These are phyloP conservation scores for Caradrina kadenii DNA, from an alignment of 2,888 invertebrate species.

Conservation along the genomic window DNA sequence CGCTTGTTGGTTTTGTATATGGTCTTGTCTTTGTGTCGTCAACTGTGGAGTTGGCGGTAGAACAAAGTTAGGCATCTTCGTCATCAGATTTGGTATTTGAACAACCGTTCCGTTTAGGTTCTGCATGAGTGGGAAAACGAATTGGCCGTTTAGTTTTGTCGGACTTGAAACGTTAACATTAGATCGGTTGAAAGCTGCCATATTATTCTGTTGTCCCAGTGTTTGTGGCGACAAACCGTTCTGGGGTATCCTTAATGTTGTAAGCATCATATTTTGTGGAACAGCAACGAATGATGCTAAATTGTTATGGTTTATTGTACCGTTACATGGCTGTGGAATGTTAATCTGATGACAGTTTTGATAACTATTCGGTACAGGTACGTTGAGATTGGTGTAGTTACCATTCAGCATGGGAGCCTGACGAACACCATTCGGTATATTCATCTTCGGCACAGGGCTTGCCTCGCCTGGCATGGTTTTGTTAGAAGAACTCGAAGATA, in stretches of 20 bases:
- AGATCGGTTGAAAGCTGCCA: conserved; percentile 80
- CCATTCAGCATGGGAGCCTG: conserved; percentile 85
- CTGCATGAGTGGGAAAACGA: conserved; percentile 91
- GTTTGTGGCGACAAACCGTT: conserved; percentile 83
- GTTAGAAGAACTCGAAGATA: conserved; percentile 68
- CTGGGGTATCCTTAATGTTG: conserved; percentile 90
- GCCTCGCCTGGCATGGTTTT: conserved; percentile 76
- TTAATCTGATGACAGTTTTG: conserved; percentile 87
- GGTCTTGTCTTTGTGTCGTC: conserved; percentile 81
- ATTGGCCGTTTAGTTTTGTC: conserved; percentile 88
- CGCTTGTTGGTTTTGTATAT: conserved; percentile 84
- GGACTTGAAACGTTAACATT: conserved; percentile 87
- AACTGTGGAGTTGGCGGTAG: conserved; percentile 84
- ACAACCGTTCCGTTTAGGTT: conserved; percentile 91
- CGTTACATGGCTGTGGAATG: conserved; percentile 83
- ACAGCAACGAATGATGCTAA: conserved; percentile 86
- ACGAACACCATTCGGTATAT: conserved; percentile 84
- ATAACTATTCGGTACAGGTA: conserved; percentile 83
- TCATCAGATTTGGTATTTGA: conserved; percentile 91
- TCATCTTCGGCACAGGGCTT: conserved; percentile 84
- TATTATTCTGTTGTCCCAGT: conserved; percentile 82
- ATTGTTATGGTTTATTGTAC: conserved; percentile 82
- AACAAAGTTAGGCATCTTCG: conserved; percentile 90
- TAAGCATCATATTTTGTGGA: conserved; percentile 90
- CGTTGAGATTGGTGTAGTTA: conserved; percentile 80